phyloP scores from a whole-genome alignment of 2,888 invertebrate genomes.

The Leptinotarsa juncta region DNA sequence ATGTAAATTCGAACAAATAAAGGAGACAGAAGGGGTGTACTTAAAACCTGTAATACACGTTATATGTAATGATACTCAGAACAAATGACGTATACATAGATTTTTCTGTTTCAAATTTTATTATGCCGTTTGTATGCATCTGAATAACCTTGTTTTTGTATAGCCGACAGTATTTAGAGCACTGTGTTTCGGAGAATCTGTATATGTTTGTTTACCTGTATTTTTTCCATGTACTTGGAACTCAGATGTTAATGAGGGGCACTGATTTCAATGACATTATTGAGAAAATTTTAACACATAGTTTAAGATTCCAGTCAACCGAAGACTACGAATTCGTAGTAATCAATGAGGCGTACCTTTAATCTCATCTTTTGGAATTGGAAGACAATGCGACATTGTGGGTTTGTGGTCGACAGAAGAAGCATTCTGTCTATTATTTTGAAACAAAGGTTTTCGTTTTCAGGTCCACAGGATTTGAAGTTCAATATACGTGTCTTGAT shows the following conservation, averaged over 20 bases:
- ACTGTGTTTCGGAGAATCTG: conserved; percentile 17
- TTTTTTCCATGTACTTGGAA: not conserved
- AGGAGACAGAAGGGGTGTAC: no score
- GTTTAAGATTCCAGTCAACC: no score
- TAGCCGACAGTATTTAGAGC: not conserved
- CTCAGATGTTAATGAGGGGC: not conserved
- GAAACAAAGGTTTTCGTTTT: not conserved
- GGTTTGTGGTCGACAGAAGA: not conserved
- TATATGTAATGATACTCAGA: no score
- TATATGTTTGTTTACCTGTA: conserved; percentile 24
- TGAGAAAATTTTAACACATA: not conserved
- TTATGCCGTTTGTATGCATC: not conserved
- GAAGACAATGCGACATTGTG: not conserved
- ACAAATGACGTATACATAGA: no score
- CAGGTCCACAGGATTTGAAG: no score
- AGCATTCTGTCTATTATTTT: not conserved
- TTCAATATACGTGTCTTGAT: not conserved
- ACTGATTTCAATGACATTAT: not conserved
- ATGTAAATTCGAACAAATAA: no score
- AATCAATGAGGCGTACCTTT: no score
- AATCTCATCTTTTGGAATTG: not conserved
- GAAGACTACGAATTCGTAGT: no score
- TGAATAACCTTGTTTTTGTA: not conserved
- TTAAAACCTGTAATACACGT: no score
- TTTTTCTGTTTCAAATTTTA: no score